These are phyloP conservation scores for Brienomyrus brachyistius DNA, from an alignment of 2,113 vertebrate species.

Conservation along the genomic window DNA sequence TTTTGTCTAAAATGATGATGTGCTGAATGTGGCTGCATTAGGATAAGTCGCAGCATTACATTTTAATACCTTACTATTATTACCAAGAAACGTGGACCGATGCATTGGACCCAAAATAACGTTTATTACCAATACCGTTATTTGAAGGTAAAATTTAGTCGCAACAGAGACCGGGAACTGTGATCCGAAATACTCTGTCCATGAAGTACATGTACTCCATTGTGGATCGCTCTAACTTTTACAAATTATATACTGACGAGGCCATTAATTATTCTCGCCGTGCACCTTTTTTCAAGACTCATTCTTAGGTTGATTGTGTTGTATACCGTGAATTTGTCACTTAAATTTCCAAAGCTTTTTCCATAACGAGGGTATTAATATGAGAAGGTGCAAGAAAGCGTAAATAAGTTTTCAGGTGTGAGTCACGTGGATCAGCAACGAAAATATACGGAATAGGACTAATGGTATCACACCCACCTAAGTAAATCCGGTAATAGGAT, in stretches of 20 bases:
- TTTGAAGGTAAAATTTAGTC: not conserved
- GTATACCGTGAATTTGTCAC: not conserved
- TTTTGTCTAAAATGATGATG: not conserved
- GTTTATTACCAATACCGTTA: not conserved
- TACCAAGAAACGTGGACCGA: not conserved
- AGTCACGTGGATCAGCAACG: not conserved
- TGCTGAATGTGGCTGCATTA: not conserved
- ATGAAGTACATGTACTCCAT: not conserved
- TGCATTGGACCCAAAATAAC: not conserved
- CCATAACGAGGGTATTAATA: not conserved
- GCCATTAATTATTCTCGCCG: not conserved
- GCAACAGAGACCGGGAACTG: not conserved
- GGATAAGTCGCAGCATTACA: not conserved
- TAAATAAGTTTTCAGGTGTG: not conserved
- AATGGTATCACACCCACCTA: not conserved
- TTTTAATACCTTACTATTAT: not conserved
- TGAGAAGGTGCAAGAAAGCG: not conserved
- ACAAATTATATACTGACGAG: not conserved
- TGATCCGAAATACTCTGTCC: not conserved
- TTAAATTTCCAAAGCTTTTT: not conserved
- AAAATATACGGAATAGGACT: not conserved
- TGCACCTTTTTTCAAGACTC: not conserved
- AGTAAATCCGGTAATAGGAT: constrained; percentile 7
- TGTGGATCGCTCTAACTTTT: not conserved
- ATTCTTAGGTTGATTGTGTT: not conserved